Base-by-base conservation (phyloP, 2,888 invertebrate genomes). In the Ectemnius lituratus region DNA sequence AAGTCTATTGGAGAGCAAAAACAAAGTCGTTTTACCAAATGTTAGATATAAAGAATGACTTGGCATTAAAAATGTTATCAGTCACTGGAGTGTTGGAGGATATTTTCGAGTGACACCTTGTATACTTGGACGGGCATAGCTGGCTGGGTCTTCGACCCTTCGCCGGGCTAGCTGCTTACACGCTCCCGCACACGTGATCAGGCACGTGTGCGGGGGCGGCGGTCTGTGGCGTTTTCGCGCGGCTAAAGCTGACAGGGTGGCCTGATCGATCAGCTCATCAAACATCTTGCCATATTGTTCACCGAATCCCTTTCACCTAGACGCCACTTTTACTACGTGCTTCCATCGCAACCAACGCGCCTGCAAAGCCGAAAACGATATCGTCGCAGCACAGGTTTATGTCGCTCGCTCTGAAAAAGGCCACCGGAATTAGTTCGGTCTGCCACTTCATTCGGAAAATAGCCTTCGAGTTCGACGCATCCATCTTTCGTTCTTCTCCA, bases 211-310 rank as follows among this genome's bases (percentile, higher is more conserved):
- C 52, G 52, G 14, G 16, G 52, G 52, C 37, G 37, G 37, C 11
- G 37, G 37, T 37, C 37, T 52, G 52, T 52, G 16, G 52, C 52
- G 37, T 37, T 37, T 37, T 37, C 37, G 16, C 52, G 52, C 52
- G 52, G 14, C n/a, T 52, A 52, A 16, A 52, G 52, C 77, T 77
- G 83, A 79, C 84, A 79, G 79, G 70, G 67, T 57, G 74, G 52
- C 46, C 70, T 84, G 84, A 84, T 84, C 83, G 84, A 84, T 84
- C 77, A 83, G 70, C 73, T 83, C 81, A 85, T 84, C 84, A 84
- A 84, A 84, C 83, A 85, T 83, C 85, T 84, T 83, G 80, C 83
- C 78, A 78, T 78, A 84, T 84, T 81, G 81, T 84, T 75, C 77
- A 72, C 74, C 66, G 79, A 81, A 82, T 82, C 81, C 76, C 67